A percentile compares a stretch with the other conserved stretches of the same genome.
phyloP scores from a whole-genome alignment of 2,888 invertebrate genomes.

The Unio delphinus region DNA sequence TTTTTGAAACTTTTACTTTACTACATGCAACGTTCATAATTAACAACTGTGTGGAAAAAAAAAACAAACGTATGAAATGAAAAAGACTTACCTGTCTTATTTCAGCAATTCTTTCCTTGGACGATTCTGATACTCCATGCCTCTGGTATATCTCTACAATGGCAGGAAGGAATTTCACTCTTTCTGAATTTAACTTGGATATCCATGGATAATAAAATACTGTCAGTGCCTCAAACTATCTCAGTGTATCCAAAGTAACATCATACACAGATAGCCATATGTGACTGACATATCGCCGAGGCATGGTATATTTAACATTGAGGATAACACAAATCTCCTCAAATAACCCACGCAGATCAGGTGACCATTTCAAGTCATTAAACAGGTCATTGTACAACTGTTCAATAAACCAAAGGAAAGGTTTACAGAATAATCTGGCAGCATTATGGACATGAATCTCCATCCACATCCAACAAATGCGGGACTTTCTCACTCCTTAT shows the following conservation, averaged over 20 bases:
- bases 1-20: too few species aligned
- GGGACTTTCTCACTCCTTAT: slow-evolving; percentile 17
- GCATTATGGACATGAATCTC: slow-evolving; percentile 45
- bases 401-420: slow-evolving; percentile 31
- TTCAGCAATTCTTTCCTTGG: slow-evolving; percentile 1
- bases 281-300: slow-evolving; percentile 27
- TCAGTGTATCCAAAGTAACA: slow-evolving; percentile 23
- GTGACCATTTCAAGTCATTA: slow-evolving; percentile 42
- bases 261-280: slow-evolving; percentile 41
- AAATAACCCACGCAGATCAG: slow-evolving; percentile 28
- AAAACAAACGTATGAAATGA: too few species aligned
- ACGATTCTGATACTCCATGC: not conserved
- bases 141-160: too few species aligned
- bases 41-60: too few species aligned
- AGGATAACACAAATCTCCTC: slow-evolving; percentile 23
- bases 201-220: slow-evolving; percentile 25
- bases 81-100: too few species aligned
- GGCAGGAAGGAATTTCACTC: too few species aligned
- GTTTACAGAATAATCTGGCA: slow-evolving; percentile 37
- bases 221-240: slow-evolving; percentile 27
- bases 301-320: slow-evolving; percentile 25
- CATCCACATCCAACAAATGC: slow-evolving; percentile 49
- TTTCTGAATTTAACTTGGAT: not conserved
- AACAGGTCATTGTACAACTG: slow-evolving; percentile 28
- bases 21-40: too few species aligned